A percentile compares a stretch with the other conserved stretches of the same genome.
phyloP scores from a whole-genome alignment of 1,140 invertebrate species.

The Nomia melanderi region DNA sequence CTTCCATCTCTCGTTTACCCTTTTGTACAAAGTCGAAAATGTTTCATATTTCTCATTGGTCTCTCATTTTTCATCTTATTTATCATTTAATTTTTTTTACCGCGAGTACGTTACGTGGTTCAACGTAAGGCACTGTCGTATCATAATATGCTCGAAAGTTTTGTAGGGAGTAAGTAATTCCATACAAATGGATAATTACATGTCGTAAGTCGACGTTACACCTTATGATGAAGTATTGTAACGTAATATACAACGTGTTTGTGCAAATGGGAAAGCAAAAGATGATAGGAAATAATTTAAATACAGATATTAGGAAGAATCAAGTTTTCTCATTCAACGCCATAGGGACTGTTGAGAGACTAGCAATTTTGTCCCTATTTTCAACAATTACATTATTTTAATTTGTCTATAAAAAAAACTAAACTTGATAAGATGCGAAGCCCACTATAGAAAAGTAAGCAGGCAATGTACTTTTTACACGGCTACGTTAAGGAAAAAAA shows the following conservation, averaged over 20 bases:
- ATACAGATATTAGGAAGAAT: slow-evolving; percentile 48
- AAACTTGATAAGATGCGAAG: slow-evolving; percentile 62
- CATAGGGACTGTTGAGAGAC: slow-evolving; percentile 34
- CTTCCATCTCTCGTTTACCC: slow-evolving; percentile 57
- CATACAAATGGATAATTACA: slow-evolving; percentile 13
- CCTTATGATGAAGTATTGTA: slow-evolving; percentile 25
- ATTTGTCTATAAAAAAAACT: slow-evolving; percentile 73
- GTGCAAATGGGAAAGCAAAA: slow-evolving; percentile 59
- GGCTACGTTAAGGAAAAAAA: slow-evolving; percentile 55
- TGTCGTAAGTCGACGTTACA: background rate
- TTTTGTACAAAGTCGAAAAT: slow-evolving; percentile 64
- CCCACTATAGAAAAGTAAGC: slow-evolving; percentile 65
- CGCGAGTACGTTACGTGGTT: slow-evolving; percentile 23
- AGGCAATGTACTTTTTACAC: slow-evolving; percentile 77
- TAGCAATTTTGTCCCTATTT: slow-evolving; percentile 56
- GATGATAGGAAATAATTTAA: slow-evolving; percentile 56
- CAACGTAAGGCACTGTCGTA: slow-evolving; percentile 14
- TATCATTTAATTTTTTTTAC: slow-evolving; percentile 58
- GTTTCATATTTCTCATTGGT: slow-evolving; percentile 56
- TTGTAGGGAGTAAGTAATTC: background rate
- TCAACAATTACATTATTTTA: slow-evolving; percentile 74
- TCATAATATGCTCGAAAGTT: slow-evolving; percentile 24
- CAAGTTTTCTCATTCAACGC: slow-evolving; percentile 47
- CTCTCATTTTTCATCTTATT: slow-evolving; percentile 57
- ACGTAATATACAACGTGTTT: slow-evolving; percentile 40